These are phyloP conservation scores for Cyrtorhinus lividipennis DNA, from an alignment of 1,140 invertebrate genomes.

Conservation along the genomic window DNA sequence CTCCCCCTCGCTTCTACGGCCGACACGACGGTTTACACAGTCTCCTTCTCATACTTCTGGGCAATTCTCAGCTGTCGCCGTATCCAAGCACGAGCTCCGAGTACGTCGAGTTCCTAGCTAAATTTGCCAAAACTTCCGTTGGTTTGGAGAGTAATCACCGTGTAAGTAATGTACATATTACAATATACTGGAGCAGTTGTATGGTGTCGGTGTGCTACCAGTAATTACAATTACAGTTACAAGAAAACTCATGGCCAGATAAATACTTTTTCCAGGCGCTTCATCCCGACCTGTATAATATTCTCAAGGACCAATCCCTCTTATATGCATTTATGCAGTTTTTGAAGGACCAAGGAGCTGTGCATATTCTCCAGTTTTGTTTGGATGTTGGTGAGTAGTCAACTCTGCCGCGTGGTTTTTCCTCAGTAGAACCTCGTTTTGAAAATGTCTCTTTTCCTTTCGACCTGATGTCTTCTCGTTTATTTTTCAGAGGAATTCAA, in stretches of 20 bases:
- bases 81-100: slow-evolving; percentile 21
- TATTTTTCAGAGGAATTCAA: slow-evolving; percentile 60
- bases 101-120: slow-evolving; percentile 32
- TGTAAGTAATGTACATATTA: slow-evolving; percentile 14
- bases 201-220: too few relatives aligned
- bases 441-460: too few relatives aligned
- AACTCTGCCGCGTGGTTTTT: background rate
- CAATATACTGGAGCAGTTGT: too few relatives aligned
- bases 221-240: too few relatives aligned
- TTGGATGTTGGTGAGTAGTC: slow-evolving; percentile 66
- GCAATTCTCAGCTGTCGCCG: slow-evolving; percentile 25
- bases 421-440: background rate
- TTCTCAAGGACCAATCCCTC: slow-evolving; percentile 52
- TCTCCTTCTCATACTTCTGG: slow-evolving; percentile 31
- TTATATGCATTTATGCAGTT: slow-evolving; percentile 80
- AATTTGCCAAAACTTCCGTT: slow-evolving; percentile 27
- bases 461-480: too few relatives aligned
- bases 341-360: slow-evolving; percentile 59
- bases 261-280: slow-evolving; percentile 36
- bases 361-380: slow-evolving; percentile 73
- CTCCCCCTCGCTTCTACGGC: slow-evolving; percentile 57
- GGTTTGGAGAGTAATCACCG: slow-evolving; percentile 11
- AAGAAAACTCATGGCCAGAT: too few relatives aligned
- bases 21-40: slow-evolving; percentile 61
- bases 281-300: slow-evolving; percentile 43